Evolutionary conservation across 1,140 invertebrate genomes (phyloP), one percentile per base, ranked within the genome.

Genomic region (Nymphalis io): DNA sequence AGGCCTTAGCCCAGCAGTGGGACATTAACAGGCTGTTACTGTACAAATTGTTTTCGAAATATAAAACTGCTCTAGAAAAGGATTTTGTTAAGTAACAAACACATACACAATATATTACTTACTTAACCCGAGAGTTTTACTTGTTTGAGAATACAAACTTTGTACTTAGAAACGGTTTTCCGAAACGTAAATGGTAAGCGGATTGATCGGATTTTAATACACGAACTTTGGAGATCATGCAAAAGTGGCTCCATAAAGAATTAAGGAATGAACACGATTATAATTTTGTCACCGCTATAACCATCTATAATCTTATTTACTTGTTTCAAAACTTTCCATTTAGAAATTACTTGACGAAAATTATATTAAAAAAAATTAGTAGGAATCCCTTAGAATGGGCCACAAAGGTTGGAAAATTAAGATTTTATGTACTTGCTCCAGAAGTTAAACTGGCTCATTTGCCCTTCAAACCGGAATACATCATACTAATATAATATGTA

Each of bases 31-130:
- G 10, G 27, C 0, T 33, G 10, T 8, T 5, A 27, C 3, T 2
- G 5, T 27, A 27, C 10, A 5, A 8, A 8, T 8, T 33, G 6
- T 4, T 33, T 33, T 16, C 5, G 1, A 2, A 18, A 51, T 12
- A 51, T 20, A n/a, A 51, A 51, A 21, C 16, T 0, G 5, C 12
- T 51, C 44, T 20, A 10, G 1, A 18, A 20, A 21, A 2, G n/a
- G 10, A 12, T 16, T 11, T 20, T 12, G 10, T 10, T 13, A 51
- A 3, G 40, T 60, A 15, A 44, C 20, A 44, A 27, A 27, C 33
- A 46, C 59, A 46, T 20, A 20, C 20, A 60, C 59, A 27, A 60
- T 60, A 60, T 60, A 60, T 60, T 40, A 60, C 42, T 60, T 60
- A 60, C 39, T 46, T 60, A 60, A 46, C 18, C 20, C 33, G 12